Conservation (phyloP, 2,797 vertebrate species). For the Sternotherus odoratus region DNA sequence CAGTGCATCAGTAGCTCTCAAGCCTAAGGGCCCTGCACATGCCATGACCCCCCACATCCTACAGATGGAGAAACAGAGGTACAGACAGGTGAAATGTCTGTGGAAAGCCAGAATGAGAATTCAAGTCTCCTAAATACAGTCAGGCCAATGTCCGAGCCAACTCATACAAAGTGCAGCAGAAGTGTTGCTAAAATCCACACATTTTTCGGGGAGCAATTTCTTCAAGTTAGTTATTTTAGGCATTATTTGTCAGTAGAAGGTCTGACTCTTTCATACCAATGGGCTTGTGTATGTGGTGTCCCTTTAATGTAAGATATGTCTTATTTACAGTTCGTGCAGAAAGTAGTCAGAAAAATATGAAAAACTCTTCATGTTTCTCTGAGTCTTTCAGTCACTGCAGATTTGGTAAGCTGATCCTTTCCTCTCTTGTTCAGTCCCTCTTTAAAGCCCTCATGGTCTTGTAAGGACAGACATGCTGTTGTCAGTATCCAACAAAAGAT, state of each 20-base stretch:
- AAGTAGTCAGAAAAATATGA: background rate
- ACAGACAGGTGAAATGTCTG: background rate
- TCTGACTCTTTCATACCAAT: background rate
- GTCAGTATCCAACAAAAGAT: constrained; percentile 8
- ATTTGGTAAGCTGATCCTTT: background rate
- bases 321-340: background rate
- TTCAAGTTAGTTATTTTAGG: background rate
- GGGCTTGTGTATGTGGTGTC: background rate
- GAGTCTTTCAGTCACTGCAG: constrained; percentile 5
- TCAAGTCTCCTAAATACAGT: background rate
- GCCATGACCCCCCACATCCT: background rate
- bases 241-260: background rate
- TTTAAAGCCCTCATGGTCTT: background rate
- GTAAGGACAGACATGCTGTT: background rate
- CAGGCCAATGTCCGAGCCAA: background rate
- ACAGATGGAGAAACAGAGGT: background rate
- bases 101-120: background rate
- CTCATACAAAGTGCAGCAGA: background rate
- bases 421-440: background rate
- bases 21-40: background rate
- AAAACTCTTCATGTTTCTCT: background rate
- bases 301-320: background rate
- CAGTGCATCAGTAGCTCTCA: constrained; percentile 7
- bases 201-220: background rate
- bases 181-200: background rate